Evolutionary conservation across 2,888 invertebrate genomes (phyloP).

Genomic region (Aplocera efformata): DNA sequence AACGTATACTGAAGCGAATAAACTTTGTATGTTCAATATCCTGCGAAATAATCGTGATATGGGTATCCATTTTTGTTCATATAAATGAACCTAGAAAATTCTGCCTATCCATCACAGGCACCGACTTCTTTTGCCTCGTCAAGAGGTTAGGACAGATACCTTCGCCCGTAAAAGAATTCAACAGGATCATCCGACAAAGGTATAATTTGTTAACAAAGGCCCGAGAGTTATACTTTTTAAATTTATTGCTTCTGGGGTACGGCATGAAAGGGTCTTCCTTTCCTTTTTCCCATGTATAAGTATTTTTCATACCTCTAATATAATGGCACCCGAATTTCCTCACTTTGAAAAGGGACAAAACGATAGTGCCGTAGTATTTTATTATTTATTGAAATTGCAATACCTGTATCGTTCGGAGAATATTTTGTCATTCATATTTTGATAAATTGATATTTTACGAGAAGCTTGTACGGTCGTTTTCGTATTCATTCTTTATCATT

Average conservation of each 20-base stretch:
- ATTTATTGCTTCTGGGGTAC: slow-evolving; percentile 46
- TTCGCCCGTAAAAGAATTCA: slow-evolving; percentile 38
- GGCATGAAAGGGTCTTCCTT: slow-evolving; percentile 30
- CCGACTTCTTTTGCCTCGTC: slow-evolving; percentile 51
- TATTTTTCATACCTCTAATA: slow-evolving; percentile 26
- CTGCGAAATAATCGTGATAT: not conserved
- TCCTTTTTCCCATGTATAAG: slow-evolving; percentile 19
- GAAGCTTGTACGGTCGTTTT: too few relatives aligned
- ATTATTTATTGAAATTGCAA: slow-evolving; percentile 19
- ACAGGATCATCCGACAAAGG: slow-evolving; percentile 33
- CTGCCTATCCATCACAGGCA: slow-evolving; percentile 59
- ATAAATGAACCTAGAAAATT: slow-evolving; percentile 46
- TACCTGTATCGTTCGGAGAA: slow-evolving; percentile 12
- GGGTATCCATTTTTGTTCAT: slow-evolving; percentile 1
- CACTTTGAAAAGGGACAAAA: slow-evolving; percentile 24
- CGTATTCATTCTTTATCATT: too few relatives aligned
- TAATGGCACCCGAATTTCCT: slow-evolving; percentile 22
- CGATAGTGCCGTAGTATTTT: slow-evolving; percentile 20
- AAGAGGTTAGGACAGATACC: slow-evolving; percentile 41
- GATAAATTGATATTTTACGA: slow-evolving; percentile 4
- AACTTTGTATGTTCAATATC: not conserved
- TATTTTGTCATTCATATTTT: slow-evolving; percentile 17
- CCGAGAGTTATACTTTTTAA: slow-evolving; percentile 45
- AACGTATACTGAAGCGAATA: too few relatives aligned
- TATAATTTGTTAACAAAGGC: slow-evolving; percentile 57